Evolutionary conservation across 1,140 invertebrate species (phyloP).

Genomic region (Metopolophium dirhodum): DNA sequence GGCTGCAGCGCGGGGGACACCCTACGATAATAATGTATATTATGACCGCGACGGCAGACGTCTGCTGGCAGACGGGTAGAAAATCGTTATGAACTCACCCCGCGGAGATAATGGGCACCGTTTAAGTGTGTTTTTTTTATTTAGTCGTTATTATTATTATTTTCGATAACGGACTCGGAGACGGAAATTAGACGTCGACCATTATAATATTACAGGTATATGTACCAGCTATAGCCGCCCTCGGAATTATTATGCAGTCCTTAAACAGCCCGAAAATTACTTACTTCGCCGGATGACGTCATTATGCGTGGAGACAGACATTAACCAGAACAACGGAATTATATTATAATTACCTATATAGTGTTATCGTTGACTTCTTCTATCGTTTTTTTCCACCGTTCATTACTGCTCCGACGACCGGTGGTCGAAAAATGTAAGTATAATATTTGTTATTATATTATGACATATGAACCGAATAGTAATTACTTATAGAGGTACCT

Average conservation of each 20-base stretch:
- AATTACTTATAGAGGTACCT: too few relatives aligned
- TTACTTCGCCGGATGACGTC: slow-evolving; percentile 15
- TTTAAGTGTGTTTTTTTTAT: slow-evolving; percentile 31
- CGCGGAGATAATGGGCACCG: slow-evolving; percentile 48
- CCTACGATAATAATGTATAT: background rate
- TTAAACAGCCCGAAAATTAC: slow-evolving; percentile 30
- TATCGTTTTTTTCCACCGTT: background rate
- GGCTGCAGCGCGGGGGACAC: background rate
- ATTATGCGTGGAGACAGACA: background rate
- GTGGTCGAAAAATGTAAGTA: background rate
- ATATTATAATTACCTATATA: background rate
- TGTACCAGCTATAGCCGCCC: too few relatives aligned
- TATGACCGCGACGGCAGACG: background rate
- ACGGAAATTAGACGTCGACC: slow-evolving; percentile 45
- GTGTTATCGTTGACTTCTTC: background rate
- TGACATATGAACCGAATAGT: background rate
- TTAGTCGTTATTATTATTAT: background rate
- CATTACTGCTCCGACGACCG: background rate
- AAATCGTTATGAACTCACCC: slow-evolving; percentile 45
- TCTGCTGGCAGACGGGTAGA: slow-evolving; percentile 17
- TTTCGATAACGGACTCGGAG: slow-evolving; percentile 43
- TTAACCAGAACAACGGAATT: slow-evolving; percentile 4
- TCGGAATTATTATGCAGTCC: slow-evolving; percentile 17
- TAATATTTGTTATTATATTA: too few relatives aligned
- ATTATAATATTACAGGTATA: background rate